These are phyloP conservation scores for Thereva unica DNA, from an alignment of 2,888 invertebrate genomes.

Conservation along the genomic window DNA sequence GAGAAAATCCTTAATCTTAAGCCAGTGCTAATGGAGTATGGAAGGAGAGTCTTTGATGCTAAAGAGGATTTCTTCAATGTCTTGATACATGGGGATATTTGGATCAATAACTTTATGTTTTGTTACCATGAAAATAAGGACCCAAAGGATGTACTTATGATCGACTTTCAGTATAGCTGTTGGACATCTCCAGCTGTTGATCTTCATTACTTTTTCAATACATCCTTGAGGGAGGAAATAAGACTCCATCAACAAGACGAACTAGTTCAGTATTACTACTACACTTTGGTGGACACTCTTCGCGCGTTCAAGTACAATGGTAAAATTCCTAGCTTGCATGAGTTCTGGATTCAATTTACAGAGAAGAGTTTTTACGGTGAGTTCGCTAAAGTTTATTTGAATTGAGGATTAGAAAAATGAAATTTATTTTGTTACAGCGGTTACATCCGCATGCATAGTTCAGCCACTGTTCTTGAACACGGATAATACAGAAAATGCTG, in stretches of 20 bases:
- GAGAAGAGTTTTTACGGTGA: conserved; percentile 46
- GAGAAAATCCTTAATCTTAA: conserved; percentile 49
- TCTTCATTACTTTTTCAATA: conserved; percentile 54
- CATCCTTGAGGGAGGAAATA: conserved; percentile 52
- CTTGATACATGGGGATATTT: conserved; percentile 55
- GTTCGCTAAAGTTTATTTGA: background rate
- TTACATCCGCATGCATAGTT: conserved; percentile 51
- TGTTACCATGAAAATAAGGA: conserved; percentile 46
- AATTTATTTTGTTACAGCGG: conserved; percentile 44
- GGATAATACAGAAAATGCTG: conserved; percentile 51
- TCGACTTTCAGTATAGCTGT: conserved; percentile 56
- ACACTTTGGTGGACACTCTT: conserved; percentile 48
- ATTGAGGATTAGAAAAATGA: no score
- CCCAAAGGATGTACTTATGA: conserved; percentile 51
- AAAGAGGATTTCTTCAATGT: conserved; percentile 50
- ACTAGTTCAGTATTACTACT: conserved; percentile 51
- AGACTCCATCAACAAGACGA: conserved; percentile 52
- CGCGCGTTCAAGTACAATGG: conserved; percentile 47
- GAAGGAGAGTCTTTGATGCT: conserved; percentile 45
- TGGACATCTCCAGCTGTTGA: conserved; percentile 57
- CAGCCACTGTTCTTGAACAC: conserved; percentile 53
- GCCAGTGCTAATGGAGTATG: conserved; percentile 52
- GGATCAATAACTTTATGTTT: conserved; percentile 56
- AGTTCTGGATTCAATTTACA: conserved; percentile 50
- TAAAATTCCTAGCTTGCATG: conserved; percentile 51